phyloP scores from a whole-genome alignment of 2,113 vertebrate species.

The Poeciliopsis turrubarensis region DNA sequence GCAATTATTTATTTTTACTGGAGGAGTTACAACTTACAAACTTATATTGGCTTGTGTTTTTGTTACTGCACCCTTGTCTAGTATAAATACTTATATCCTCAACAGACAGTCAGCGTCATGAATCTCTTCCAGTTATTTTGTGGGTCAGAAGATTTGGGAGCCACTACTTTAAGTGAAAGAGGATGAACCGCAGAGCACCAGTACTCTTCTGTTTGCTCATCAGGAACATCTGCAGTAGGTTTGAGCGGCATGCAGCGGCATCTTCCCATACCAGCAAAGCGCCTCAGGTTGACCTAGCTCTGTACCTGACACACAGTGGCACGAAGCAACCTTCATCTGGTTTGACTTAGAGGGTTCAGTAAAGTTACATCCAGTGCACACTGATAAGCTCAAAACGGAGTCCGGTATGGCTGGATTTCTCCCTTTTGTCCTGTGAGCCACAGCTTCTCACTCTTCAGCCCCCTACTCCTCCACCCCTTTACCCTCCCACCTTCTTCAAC shows the following conservation, averaged over 20 bases:
- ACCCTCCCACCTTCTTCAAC: conserved; percentile 56
- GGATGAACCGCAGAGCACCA: conserved; percentile 6
- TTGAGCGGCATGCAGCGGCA: conserved; percentile 46
- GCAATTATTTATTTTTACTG: no score
- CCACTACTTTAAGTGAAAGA: background rate
- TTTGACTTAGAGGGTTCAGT: conserved; percentile 68
- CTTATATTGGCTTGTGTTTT: background rate
- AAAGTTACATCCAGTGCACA: conserved; percentile 54
- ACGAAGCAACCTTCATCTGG: conserved; percentile 71
- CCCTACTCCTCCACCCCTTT: conserved; percentile 12
- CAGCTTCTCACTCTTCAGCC: conserved; percentile 41
- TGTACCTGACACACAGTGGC: conserved; percentile 73
- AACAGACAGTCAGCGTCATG: background rate
- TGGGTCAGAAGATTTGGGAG: background rate
- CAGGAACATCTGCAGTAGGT: conserved; percentile 61
- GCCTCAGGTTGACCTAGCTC: conserved; percentile 62
- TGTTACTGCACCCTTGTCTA: background rate
- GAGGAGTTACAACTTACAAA: background rate
- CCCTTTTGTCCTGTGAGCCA: conserved; percentile 27
- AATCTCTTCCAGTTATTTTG: background rate
- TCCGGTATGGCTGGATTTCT: conserved; percentile 64
- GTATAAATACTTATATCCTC: background rate
- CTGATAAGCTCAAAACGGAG: conserved; percentile 67
- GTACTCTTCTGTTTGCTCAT: conserved; percentile 22
- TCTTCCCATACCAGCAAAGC: conserved; percentile 45